phyloP scores from a whole-genome alignment of 1,140 invertebrate genomes.

The Calliopsis andreniformis region DNA sequence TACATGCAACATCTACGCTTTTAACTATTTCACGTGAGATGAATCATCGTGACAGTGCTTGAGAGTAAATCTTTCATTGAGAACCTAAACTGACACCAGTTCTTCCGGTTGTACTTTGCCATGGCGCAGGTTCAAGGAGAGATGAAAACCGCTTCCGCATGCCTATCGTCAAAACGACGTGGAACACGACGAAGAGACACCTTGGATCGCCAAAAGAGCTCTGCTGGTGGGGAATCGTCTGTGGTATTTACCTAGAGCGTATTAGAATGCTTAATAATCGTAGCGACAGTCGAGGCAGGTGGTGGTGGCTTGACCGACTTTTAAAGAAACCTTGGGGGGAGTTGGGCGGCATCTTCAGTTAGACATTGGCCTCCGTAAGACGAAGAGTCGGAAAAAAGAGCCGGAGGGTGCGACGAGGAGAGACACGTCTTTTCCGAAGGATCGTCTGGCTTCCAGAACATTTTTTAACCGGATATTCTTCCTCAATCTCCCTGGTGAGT shows the following conservation, averaged over 20 bases:
- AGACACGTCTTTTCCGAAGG: constrained; percentile 38
- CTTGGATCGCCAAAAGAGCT: not conserved
- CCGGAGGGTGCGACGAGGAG: constrained; percentile 71
- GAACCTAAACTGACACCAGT: not conserved
- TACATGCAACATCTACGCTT: not conserved
- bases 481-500: constrained; percentile 36
- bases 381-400: constrained; percentile 78
- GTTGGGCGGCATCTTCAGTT: constrained; percentile 79
- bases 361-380: constrained; percentile 80
- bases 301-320: constrained; percentile 79
- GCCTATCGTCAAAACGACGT: constrained; percentile 20
- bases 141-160: constrained; percentile 12
- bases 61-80: constrained; percentile 39
- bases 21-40: constrained; percentile 4
- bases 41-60: constrained; percentile 37
- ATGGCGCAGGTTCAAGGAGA: constrained; percentile 30
- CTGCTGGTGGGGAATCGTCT: constrained; percentile 24
- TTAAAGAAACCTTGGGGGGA: constrained; percentile 77
- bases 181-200: not conserved
- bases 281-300: constrained; percentile 65
- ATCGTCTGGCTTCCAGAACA: constrained; percentile 13
- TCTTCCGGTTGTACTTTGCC: constrained; percentile 6
- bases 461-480: constrained; percentile 33
- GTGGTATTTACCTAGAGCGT: constrained; percentile 62
- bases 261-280: constrained; percentile 77